Conservation (phyloP, 2,797 vertebrate species). For the Microctenopoma stevenorrisi region DNA sequence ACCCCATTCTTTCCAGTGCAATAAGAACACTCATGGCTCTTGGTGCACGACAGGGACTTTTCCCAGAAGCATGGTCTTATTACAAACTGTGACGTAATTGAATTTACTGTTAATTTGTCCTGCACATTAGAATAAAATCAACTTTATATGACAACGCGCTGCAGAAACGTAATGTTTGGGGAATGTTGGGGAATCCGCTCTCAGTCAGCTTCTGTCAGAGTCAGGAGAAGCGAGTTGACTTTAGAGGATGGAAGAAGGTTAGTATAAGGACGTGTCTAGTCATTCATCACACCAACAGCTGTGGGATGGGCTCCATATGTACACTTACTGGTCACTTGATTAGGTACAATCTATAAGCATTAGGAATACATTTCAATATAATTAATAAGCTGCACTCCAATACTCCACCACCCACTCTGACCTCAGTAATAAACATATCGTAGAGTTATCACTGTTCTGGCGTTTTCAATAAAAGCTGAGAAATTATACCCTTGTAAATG, state of each 20-base stretch:
- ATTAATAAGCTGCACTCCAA: no score
- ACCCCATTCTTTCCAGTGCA: conserved; percentile 25
- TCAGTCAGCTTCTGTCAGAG: not conserved
- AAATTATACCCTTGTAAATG: no score
- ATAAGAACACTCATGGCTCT: conserved; percentile 15
- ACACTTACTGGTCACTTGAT: not conserved
- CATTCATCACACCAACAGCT: conserved; percentile 70
- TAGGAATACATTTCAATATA: no score
- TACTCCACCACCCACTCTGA: no score
- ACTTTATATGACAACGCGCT: not conserved
- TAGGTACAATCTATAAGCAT: no score
- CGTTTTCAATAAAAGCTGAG: no score
- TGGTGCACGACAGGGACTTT: not conserved
- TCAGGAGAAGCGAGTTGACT: conserved; percentile 10
- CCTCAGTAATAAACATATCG: no score
- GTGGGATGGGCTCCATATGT: conserved; percentile 56
- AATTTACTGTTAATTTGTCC: conserved; percentile 1
- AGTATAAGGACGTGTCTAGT: conserved; percentile 32
- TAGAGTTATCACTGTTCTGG: no score
- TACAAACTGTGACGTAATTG: not conserved
- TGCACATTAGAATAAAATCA: not conserved
- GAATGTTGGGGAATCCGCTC: not conserved
- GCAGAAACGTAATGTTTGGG: not conserved
- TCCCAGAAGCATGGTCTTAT: not conserved
- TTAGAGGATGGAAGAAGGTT: conserved; percentile 34